A percentile compares a stretch with the other conserved stretches of the same genome.
Evolutionary conservation across 1,140 invertebrate genomes (phyloP).

Genomic region (Hyles euphorbiae): DNA sequence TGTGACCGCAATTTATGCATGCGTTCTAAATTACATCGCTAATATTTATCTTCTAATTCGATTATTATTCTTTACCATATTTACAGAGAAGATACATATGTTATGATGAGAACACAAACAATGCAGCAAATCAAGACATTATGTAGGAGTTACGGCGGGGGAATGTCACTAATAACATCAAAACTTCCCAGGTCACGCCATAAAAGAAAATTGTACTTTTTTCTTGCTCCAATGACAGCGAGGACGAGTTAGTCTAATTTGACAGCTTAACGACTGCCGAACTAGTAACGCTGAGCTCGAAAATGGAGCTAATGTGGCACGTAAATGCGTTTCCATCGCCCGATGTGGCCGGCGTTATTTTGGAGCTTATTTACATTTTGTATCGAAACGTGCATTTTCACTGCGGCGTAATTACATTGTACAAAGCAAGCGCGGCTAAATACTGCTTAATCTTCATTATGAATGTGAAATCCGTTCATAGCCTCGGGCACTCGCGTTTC

Average conservation of each 20-base stretch:
- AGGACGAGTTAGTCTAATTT: conserved; percentile 50
- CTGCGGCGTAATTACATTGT: conserved; percentile 23
- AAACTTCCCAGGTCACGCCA: conserved; percentile 51
- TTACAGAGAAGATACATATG: too few species aligned
- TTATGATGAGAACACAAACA: too few species aligned
- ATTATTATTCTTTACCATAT: too few species aligned
- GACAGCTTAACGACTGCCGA: conserved; percentile 48
- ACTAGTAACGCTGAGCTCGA: conserved; percentile 30
- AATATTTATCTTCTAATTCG: too few species aligned
- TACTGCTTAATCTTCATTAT: conserved; percentile 58
- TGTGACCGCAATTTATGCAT: too few species aligned
- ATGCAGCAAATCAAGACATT: too few species aligned
- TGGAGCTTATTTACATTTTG: conserved; percentile 28
- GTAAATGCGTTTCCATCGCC: conserved; percentile 31
- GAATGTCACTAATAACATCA: conserved; percentile 38
- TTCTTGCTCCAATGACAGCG: conserved; percentile 45
- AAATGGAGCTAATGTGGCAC: conserved; percentile 25
- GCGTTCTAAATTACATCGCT: too few species aligned
- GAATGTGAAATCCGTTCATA: conserved; percentile 62
- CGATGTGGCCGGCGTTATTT: conserved; percentile 22
- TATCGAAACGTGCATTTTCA: conserved; percentile 7
- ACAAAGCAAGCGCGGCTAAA: conserved; percentile 32
- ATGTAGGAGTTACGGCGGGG: too few species aligned
- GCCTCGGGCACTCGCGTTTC: conserved; percentile 55
- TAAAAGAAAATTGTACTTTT: conserved; percentile 58